Evolutionary conservation across 2,888 invertebrate genomes (phyloP).

Genomic region (Drosophila algonquin): DNA sequence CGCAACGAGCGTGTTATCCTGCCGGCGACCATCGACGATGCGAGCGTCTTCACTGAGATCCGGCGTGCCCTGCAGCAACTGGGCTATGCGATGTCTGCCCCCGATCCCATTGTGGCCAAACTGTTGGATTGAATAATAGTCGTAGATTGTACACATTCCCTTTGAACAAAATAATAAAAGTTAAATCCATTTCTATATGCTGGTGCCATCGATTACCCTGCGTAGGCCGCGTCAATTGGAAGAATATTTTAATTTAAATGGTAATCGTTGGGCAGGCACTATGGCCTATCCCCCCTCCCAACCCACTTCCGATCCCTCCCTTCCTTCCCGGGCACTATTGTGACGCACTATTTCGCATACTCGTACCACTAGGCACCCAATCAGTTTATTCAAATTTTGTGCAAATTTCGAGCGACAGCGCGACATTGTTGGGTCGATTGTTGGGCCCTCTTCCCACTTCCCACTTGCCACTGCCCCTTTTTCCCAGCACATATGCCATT

Average conservation of each 20-base stretch:
- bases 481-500: conserved; percentile 33
- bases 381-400: conserved; percentile 82
- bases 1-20: conserved; percentile 91
- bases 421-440: conserved; percentile 45
- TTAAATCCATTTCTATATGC: conserved; percentile 21
- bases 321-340: conserved; percentile 24
- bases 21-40: conserved; percentile 94
- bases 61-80: conserved; percentile 90
- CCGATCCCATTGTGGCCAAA: conserved; percentile 85
- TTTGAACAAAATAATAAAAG: conserved; percentile 49
- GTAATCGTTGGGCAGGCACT: conserved; percentile 47
- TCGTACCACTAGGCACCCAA: conserved; percentile 67
- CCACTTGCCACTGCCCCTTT: neutral
- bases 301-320: neutral
- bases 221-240: conserved; percentile 36
- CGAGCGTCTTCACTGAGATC: conserved; percentile 91
- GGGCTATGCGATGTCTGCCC: conserved; percentile 90
- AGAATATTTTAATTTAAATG: conserved; percentile 67
- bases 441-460: neutral
- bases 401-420: conserved; percentile 65
- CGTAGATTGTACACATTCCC: conserved; percentile 16
- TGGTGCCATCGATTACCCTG: conserved; percentile 19
- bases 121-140: conserved; percentile 59
- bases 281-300: conserved; percentile 39
- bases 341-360: conserved; percentile 25